Evolutionary conservation across 2,113 vertebrate genomes (phyloP), one percentile per base, ranked within the genome.

Genomic region (Crotalus helleri): DNA sequence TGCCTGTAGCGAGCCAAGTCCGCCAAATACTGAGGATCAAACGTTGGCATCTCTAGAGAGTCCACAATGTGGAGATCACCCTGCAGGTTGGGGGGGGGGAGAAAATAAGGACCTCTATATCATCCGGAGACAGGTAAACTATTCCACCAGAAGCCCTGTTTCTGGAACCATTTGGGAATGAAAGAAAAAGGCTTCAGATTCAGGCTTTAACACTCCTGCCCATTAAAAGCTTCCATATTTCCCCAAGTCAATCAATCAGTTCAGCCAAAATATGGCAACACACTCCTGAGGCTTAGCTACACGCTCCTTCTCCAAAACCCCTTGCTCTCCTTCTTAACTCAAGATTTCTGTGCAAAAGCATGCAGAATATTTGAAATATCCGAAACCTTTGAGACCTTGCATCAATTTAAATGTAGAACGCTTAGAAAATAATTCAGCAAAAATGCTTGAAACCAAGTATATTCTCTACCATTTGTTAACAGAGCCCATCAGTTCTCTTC

Each of bases 61-160:
- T 99, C 98, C 90, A 99, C 97, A 0, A 99, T 86, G 91, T 98
- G 95, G 13, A 99, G 98, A 89, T 98, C 96, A 8, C 98, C 98
- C 98, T 99, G 92, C 21, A 4, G 54, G 51, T 26, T 85, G 11
- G 51, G 90, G 6, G 33, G 24, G 7, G 8, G 8, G 7, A 12
- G 9, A 46, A 53, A 53, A 61, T 9, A 86, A 49, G 53, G 24
- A 91, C n/a, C 90, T 86, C 55, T 49, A 44, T 49, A 86, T 24
- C 5, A 91, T 26, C 5, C 55, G n/a, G 55, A 3, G 44, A 17
- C 8, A 87, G 61, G 8, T 39, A 6, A 54, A n/a, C 90, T 33
- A 74, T 21, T 90, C 69, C 90, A 8, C 13, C 39, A n/a, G 12
- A 61, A 44, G 5, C 17, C 33, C 39, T 58, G 11, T 89, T 44